phyloP scores from a whole-genome alignment of 1,140 invertebrate species.

The Cydia fagiglandana region DNA sequence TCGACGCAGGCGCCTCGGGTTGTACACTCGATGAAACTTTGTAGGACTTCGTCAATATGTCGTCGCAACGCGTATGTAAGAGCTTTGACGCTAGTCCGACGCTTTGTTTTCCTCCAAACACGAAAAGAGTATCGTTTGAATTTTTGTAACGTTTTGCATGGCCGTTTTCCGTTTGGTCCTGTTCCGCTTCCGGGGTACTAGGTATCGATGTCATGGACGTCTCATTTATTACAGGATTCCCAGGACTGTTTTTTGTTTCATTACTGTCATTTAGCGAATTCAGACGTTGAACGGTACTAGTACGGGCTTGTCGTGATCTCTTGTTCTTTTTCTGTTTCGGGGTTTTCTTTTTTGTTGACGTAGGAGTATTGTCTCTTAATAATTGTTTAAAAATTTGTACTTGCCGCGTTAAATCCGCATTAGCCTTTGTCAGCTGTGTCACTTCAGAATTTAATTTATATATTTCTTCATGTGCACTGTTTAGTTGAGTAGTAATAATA shows the following conservation, averaged over 20 bases:
- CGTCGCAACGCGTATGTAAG: neutral
- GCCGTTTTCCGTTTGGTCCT: neutral
- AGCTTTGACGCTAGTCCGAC: neutral
- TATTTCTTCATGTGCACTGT: neutral
- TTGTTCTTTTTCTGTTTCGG: neutral
- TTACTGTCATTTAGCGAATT: neutral
- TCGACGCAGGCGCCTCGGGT: no score
- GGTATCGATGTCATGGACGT: neutral
- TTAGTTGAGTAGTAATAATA: neutral
- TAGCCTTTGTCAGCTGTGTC: neutral
- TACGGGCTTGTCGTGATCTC: neutral
- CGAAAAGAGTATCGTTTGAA: neutral
- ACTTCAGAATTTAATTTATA: slow-evolving; percentile 1
- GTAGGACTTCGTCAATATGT: no score
- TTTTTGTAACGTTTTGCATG: neutral
- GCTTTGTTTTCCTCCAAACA: neutral
- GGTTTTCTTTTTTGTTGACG: neutral
- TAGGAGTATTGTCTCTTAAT: neutral
- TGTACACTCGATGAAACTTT: no score
- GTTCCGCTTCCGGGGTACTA: neutral
- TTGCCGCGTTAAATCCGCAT: neutral
- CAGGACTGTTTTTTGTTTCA: neutral
- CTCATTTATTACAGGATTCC: neutral
- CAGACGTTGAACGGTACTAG: neutral
- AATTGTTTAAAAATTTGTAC: neutral